Evolutionary conservation across 1,140 invertebrate genomes (phyloP), one percentile per base, ranked within the genome.

Genomic region (Sweltsa coloradensis): DNA sequence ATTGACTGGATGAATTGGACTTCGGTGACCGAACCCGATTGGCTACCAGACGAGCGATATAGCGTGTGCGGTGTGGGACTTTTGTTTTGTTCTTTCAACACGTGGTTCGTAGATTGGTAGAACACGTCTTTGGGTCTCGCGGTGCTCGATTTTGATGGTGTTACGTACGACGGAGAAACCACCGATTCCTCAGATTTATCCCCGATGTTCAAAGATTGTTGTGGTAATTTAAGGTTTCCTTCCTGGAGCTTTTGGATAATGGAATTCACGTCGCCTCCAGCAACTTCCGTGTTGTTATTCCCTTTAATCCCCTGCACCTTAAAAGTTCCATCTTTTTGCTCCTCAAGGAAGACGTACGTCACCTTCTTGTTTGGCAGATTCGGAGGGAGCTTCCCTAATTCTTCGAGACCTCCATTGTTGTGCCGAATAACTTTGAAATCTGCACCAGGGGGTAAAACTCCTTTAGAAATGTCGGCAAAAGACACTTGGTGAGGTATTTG

Each of bases 261-360:
- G 2, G 78, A 83, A 51, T 88, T 81, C 0, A 88, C 79, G 54
- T 86, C 83, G 2, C 72, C 73, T 19, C 9, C 27, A 0, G 23
- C 31, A 3, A 5, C 31, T 13, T 44, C 31, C 18, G 11, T 27
- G 55, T 76, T 81, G n/a, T n/a, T n/a, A n/a, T n/a, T n/a, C 5
- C 79, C 79, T 67, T 78, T 75, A 0, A 86, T 76, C 2, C 82
- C 83, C 60, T 85, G 82, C 2, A 89, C 83, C 64, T 87, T 87
- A 40, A 82, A 83, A 34, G 78, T 82, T 22, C 85, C 85, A 55
- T 89, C 85, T 1, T 78, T 71, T 60, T 88, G 85, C 56, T 89
- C 85, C 63, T 89, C 85, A 13, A 89, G 64, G 25, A 88, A 80
- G 3, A 89, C 85, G 54, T 88, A 89, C 0, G 85, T 88, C 0